A percentile compares a stretch with the other conserved stretches of the same genome.
phyloP scores from a whole-genome alignment of 92 coral and sea anemone species.

The Blastomussa wellsi region DNA sequence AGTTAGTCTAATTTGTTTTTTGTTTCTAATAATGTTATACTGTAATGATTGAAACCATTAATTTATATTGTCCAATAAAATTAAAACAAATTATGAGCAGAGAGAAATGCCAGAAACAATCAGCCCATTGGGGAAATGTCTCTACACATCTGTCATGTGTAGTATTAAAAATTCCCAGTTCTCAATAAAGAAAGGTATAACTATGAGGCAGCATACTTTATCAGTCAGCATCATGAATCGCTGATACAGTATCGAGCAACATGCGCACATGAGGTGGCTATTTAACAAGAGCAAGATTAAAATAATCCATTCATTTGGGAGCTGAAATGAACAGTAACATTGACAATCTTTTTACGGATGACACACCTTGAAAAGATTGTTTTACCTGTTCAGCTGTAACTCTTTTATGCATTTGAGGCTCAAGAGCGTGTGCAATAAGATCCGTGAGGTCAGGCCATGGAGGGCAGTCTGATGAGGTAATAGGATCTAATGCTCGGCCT shows the following conservation, averaged over 20 bases:
- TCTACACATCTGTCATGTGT: not conserved
- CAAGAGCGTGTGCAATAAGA: constrained; percentile 82
- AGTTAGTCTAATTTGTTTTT: too few relatives aligned
- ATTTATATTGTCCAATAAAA: too few relatives aligned
- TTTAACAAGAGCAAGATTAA: not conserved
- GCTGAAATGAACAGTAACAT: too few relatives aligned
- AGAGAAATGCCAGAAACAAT: not conserved
- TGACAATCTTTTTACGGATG: too few relatives aligned
- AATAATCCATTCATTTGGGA: too few relatives aligned
- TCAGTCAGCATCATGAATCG: not conserved
- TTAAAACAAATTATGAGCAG: not conserved
- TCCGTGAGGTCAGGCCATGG: constrained; percentile 99
- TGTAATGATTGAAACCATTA: too few relatives aligned
- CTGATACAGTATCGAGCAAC: not conserved
- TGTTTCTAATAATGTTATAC: too few relatives aligned
- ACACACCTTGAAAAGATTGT: too few relatives aligned
- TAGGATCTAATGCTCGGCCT: constrained; percentile 92
- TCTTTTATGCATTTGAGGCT: constrained; percentile 74
- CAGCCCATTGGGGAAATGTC: not conserved
- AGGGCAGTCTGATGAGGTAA: constrained; percentile 73
- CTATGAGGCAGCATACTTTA: not conserved
- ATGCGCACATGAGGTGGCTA: not conserved
- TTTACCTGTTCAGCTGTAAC: constrained; percentile 93
- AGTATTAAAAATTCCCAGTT: too few relatives aligned
- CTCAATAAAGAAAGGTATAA: too few relatives aligned